These are phyloP conservation scores for Paedocypris sp. DNA, from an alignment of 2,113 vertebrate species.

Conservation along the genomic window DNA sequence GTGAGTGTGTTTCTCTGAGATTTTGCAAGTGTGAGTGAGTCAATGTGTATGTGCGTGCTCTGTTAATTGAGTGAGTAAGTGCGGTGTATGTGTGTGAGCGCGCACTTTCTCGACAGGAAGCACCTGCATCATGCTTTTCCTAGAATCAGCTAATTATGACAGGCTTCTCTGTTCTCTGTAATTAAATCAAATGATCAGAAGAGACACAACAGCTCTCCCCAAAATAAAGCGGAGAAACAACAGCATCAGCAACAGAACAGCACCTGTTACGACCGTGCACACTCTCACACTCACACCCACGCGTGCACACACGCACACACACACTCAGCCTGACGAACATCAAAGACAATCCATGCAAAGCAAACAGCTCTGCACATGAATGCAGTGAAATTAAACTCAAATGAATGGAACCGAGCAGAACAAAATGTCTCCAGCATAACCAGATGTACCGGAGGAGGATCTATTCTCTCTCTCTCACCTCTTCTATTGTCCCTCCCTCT, in stretches of 20 bases:
- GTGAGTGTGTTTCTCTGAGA: too few species aligned
- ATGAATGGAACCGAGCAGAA: background rate
- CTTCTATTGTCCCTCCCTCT: conserved; percentile 27
- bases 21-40: too few species aligned
- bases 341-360: background rate
- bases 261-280: conserved; percentile 49
- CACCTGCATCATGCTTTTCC: conserved; percentile 50
- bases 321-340: background rate
- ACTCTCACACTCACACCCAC: background rate
- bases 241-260: conserved; percentile 33
- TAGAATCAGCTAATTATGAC: conserved; percentile 58
- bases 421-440: conserved; percentile 1
- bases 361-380: background rate
- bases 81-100: conserved; percentile 27
- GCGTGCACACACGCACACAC: background rate
- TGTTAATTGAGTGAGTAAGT: too few species aligned
- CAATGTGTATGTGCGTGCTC: too few species aligned
- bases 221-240: conserved; percentile 38
- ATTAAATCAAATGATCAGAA: conserved; percentile 55
- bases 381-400: background rate
- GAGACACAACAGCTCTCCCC: conserved; percentile 37
- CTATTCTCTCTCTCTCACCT: conserved; percentile 1
- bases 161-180: conserved; percentile 48
- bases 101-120: conserved; percentile 35
- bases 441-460: background rate